Evolutionary conservation across 2,113 vertebrate genomes (phyloP).

Genomic region (Marcusenius ussheri): DNA sequence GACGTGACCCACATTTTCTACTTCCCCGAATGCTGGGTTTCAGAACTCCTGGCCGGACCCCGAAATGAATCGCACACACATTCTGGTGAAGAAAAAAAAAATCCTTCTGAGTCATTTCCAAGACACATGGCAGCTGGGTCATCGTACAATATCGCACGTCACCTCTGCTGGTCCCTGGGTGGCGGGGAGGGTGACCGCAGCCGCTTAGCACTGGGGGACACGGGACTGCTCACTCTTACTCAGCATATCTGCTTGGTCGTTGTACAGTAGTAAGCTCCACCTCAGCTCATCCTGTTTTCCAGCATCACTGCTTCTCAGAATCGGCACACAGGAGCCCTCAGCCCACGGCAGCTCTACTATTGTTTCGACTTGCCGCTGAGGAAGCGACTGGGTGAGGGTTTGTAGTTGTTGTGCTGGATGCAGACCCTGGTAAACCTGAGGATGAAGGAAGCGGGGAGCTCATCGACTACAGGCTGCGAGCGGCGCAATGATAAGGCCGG

Average conservation of each 20-base stretch:
- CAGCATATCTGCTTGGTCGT: not conserved
- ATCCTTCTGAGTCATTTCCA: constrained; percentile 16
- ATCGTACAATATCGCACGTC: not conserved
- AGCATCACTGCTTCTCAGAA: not conserved
- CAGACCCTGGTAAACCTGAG: no score
- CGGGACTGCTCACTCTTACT: not conserved
- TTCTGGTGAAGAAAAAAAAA: not conserved
- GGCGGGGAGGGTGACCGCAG: not conserved
- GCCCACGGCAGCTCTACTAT: not conserved
- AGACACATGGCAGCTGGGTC: not conserved
- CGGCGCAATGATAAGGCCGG: not conserved
- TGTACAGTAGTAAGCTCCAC: not conserved
- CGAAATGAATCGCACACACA: not conserved
- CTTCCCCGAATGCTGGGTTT: constrained; percentile 6
- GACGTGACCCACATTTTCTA: not conserved
- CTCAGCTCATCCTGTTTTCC: not conserved
- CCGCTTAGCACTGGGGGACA: not conserved
- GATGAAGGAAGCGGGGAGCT: not conserved
- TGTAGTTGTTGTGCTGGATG: not conserved
- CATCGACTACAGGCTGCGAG: not conserved
- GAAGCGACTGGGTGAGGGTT: not conserved
- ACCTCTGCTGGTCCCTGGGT: not conserved
- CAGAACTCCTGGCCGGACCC: constrained; percentile 6
- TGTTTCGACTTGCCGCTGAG: constrained; percentile 1
- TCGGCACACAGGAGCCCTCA: not conserved